phyloP scores from a whole-genome alignment of 2,113 vertebrate genomes.

The Stercorarius parasiticus region DNA sequence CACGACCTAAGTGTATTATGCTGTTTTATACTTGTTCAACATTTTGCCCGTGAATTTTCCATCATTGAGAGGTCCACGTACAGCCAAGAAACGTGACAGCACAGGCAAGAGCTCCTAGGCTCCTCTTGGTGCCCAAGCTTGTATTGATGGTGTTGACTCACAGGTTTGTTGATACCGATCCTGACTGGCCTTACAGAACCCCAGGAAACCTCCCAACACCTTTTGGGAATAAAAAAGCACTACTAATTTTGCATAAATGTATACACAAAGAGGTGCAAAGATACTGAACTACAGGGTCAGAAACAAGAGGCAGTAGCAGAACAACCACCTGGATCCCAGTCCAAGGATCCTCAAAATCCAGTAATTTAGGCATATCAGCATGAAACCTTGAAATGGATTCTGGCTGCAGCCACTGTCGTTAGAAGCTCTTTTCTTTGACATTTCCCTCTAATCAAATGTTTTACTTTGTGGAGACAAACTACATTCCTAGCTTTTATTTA shows the following conservation, averaged over 20 bases:
- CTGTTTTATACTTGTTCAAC: background rate
- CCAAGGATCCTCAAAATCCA: background rate
- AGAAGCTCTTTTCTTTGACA: constrained; percentile 10
- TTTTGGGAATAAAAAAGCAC: background rate
- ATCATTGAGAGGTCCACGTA: background rate
- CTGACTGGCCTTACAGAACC: background rate
- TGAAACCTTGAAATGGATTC: background rate
- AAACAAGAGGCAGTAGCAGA: background rate
- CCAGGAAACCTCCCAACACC: background rate
- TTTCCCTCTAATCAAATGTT: constrained; percentile 20
- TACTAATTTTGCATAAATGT: background rate
- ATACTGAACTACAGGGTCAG: background rate
- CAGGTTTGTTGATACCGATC: background rate
- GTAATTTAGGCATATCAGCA: background rate
- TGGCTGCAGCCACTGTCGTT: background rate
- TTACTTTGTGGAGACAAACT: constrained; percentile 32
- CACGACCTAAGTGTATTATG: background rate
- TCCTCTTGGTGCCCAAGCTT: background rate
- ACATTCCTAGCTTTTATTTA: constrained; percentile 41
- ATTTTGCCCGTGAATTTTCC: background rate
- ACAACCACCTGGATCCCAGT: background rate
- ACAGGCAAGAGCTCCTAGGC: background rate
- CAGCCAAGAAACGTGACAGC: background rate
- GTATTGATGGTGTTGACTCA: background rate
- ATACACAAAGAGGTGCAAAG: background rate